A percentile compares a stretch with the other conserved stretches of the same genome.
Conservation (phyloP, 2,888 invertebrate genomes). For the Girardia tigrina region DNA sequence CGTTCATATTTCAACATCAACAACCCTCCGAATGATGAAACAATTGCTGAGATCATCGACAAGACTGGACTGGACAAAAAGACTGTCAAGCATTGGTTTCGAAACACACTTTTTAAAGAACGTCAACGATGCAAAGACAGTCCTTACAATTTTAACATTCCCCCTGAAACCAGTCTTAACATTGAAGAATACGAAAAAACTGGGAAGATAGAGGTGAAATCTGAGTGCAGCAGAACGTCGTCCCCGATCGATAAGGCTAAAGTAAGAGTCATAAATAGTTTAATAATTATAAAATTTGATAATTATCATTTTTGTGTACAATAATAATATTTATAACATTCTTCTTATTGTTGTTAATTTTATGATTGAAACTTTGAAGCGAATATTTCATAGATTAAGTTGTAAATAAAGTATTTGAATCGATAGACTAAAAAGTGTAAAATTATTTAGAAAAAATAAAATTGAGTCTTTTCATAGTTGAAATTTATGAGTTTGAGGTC, state of each 20-base stretch:
- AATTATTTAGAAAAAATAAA: too few species aligned
- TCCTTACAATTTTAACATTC: slow-evolving; percentile 96
- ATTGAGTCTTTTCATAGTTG: too few species aligned
- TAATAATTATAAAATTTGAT: too few species aligned
- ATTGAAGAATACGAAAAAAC: slow-evolving; percentile 97
- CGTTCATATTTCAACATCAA: slow-evolving; percentile 98
- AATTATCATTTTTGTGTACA: too few species aligned
- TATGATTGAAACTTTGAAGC: too few species aligned
- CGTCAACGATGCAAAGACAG: slow-evolving; percentile 96
- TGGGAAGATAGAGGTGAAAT: slow-evolving; percentile 53
- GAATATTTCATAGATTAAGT: too few species aligned
- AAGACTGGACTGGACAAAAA: slow-evolving; percentile 76
- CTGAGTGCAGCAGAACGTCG: neutral
- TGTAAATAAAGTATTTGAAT: too few species aligned
- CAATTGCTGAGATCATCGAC: slow-evolving; percentile 82
- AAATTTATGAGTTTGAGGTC: too few species aligned
- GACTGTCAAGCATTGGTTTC: slow-evolving; percentile 91
- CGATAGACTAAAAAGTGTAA: too few species aligned
- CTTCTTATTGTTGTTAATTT: too few species aligned
- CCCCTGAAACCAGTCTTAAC: slow-evolving; percentile 74
- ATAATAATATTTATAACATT: too few species aligned
- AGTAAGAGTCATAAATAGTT: neutral
- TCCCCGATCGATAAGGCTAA: neutral
- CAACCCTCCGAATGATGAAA: slow-evolving; percentile 96
- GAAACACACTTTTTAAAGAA: slow-evolving; percentile 91